These are phyloP conservation scores for Vireo griseus DNA, from an alignment of 2,797 vertebrate genomes.

Conservation along the genomic window DNA sequence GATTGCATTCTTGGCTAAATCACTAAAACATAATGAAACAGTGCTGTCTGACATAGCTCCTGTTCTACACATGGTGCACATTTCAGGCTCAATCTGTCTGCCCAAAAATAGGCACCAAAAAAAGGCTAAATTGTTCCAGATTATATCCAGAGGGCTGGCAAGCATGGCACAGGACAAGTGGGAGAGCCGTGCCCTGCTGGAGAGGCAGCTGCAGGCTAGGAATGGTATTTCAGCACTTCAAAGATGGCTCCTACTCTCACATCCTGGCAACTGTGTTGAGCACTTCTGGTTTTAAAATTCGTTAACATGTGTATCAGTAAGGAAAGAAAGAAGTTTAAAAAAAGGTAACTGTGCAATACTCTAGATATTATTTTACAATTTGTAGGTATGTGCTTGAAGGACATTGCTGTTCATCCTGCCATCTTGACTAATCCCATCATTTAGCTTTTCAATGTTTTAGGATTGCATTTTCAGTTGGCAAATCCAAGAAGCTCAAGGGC, in stretches of 20 bases:
- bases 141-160: background rate
- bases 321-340: background rate
- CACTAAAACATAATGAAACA: background rate
- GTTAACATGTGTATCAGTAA: background rate
- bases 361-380: background rate
- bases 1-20: conserved; percentile 3
- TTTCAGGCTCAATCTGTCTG: conserved; percentile 22
- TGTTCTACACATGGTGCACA: background rate
- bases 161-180: background rate
- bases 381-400: background rate
- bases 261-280: background rate
- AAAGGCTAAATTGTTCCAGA: background rate
- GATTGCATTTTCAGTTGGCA: background rate
- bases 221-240: background rate
- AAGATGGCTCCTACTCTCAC: background rate
- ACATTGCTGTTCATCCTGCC: background rate
- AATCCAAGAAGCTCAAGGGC: background rate
- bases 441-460: background rate
- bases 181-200: background rate
- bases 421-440: background rate
- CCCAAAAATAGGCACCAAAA: background rate
- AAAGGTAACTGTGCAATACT: background rate
- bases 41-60: conserved; percentile 11
- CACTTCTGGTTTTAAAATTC: background rate
- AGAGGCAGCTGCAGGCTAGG: background rate